Base-by-base conservation (phyloP, 2,113 vertebrate genomes). In the Falcunculus frontatus region DNA sequence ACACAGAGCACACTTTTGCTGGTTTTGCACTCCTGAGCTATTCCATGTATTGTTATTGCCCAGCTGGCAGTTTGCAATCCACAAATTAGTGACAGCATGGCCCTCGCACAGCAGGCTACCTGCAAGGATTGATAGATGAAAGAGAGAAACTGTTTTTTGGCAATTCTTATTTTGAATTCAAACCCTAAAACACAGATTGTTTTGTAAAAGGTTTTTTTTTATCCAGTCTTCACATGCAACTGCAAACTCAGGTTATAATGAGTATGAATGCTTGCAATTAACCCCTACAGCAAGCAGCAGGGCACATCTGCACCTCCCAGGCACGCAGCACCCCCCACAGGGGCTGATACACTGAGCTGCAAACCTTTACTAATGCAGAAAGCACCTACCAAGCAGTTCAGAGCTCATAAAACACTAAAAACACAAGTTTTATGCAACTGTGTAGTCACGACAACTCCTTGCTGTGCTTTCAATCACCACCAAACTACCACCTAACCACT, bases 61-160 rank as follows among this genome's bases (percentile, higher is more conserved):
- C 19, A 11, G 15, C 23, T 47, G 15, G 17, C 4, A 33, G 27
- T 21, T 12, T 30, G 8, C 4, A 67, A 55, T 15, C 10, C 67
- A 49, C 37, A 39, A 14, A 68, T 32, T 5, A 57, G 32, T 13
- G 29, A 47, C 9, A 87, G 44, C 21, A 12, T 0, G 37, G 37
- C 23, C 41, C 37, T 35, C 29, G 30, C 50, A 60, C 59, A 75
- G 44, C 70, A 73, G 37, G 23, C 26, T 59, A 16, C 21, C 19
- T 22, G 15, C 26, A 39, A 0, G 12, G 26, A 59, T 1, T 2
- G 4, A 39, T 4, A 2, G 30, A 23, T 4, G 13, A 21, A 87
- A 10, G 11, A 62, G 1, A 23, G 4, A 6, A 59, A 32, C 4
- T 13, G 10, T 10, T 32, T 68, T 79, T 21, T 87, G 17, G 3